phyloP scores from a whole-genome alignment of 2,113 vertebrate genomes.

The Caranx ignobilis region DNA sequence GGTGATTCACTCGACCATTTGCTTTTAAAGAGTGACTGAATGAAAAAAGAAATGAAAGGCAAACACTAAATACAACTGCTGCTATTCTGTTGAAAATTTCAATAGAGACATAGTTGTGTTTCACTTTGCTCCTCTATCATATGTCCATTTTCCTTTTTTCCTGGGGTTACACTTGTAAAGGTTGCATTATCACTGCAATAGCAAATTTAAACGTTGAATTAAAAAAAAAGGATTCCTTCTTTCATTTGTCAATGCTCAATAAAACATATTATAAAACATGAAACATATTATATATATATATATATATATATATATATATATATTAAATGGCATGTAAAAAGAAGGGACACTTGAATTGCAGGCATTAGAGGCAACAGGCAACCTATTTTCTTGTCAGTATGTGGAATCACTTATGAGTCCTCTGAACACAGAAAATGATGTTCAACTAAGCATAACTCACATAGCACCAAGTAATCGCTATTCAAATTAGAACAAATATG shows the following conservation, averaged over 20 bases:
- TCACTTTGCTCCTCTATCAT: background rate
- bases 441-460: background rate
- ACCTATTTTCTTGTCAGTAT: background rate
- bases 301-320: no score
- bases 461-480: background rate
- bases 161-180: no score
- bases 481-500: background rate
- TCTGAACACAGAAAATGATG: background rate
- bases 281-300: no score
- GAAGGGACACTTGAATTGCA: background rate
- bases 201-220: no score
- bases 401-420: background rate
- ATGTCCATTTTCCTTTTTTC: no score
- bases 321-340: conserved; percentile 3
- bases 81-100: no score
- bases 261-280: no score
- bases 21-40: background rate
- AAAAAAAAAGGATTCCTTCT: no score
- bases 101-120: background rate
- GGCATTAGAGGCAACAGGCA: background rate
- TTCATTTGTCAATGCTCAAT: no score
- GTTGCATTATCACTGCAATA: no score
- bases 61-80: no score
- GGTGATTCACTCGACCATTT: background rate
- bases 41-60: background rate